Percentiles rank a stretch among this genome's conserved stretches.
Evolutionary conservation across 2,113 vertebrate genomes (phyloP).

Genomic region (Scophthalmus maximus): DNA sequence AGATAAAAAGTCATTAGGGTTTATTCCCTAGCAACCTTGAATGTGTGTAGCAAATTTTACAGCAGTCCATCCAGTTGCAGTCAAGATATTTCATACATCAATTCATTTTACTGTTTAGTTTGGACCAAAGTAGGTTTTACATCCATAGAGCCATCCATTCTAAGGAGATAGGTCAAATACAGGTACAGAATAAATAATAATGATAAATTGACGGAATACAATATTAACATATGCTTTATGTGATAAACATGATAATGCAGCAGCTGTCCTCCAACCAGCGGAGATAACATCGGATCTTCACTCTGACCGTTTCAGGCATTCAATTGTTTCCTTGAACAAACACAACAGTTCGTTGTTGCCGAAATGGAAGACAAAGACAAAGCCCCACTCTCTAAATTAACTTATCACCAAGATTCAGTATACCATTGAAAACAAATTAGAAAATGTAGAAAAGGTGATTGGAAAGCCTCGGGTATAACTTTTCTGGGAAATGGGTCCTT

Average conservation of each 20-base stretch:
- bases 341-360: background rate
- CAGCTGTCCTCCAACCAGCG: background rate
- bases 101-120: too few species aligned
- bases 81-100: background rate
- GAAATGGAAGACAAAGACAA: too few species aligned
- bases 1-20: background rate
- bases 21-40: too few species aligned
- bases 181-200: too few species aligned
- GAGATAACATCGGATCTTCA: too few species aligned
- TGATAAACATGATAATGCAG: background rate
- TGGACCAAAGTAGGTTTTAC: too few species aligned
- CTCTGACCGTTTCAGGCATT: background rate
- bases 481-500: background rate
- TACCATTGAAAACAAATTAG: constrained; percentile 12
- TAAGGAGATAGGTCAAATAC: too few species aligned
- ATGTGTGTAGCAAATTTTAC: too few species aligned
- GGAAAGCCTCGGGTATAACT: constrained; percentile 28
- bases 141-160: too few species aligned
- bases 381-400: constrained; percentile 5
- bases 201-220: too few species aligned
- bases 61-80: too few species aligned
- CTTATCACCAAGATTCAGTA: constrained; percentile 40
- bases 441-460: constrained; percentile 18
- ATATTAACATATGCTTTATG: too few species aligned
- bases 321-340: constrained; percentile 4